These are phyloP conservation scores for Anthophora plumipes DNA, from an alignment of 2,888 invertebrate species.

Conservation along the genomic window DNA sequence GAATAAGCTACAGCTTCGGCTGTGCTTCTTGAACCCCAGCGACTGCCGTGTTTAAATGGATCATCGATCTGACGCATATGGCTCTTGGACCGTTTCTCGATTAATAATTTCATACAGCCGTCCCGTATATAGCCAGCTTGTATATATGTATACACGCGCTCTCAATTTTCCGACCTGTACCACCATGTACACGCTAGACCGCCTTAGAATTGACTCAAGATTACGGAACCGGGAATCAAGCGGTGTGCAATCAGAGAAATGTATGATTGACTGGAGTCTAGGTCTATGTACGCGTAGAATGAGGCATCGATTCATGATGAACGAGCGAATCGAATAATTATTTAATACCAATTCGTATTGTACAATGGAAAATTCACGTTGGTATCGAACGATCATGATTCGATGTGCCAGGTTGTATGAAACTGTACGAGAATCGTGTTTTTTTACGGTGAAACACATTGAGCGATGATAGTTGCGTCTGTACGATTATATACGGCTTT, in stretches of 20 bases:
- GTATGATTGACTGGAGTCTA: conserved; percentile 28
- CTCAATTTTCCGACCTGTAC: conserved; percentile 33
- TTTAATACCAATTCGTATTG: conserved; percentile 1
- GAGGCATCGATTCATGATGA: conserved; percentile 10
- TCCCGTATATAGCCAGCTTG: background rate
- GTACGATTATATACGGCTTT: background rate
- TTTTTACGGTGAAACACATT: background rate
- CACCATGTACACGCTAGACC: background rate
- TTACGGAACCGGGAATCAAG: conserved; percentile 18
- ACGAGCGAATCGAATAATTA: conserved; percentile 42
- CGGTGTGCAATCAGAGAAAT: conserved; percentile 32
- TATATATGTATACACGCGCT: background rate
- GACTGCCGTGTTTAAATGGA: conserved; percentile 60
- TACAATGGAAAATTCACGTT: background rate
- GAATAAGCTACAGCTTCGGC: conserved; percentile 46
- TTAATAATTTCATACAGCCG: conserved; percentile 64
- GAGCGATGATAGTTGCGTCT: background rate
- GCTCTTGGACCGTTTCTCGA: conserved; percentile 49
- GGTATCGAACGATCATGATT: conserved; percentile 7
- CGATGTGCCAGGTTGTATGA: conserved; percentile 21
- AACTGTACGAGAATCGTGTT: background rate
- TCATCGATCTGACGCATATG: conserved; percentile 66
- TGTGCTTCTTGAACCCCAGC: conserved; percentile 48
- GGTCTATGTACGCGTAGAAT: conserved; percentile 3
- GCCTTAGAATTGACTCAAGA: conserved; percentile 38